These are phyloP conservation scores for Dinothrombium tinctorium DNA, from an alignment of 1,140 invertebrate genomes.

Conservation along the genomic window DNA sequence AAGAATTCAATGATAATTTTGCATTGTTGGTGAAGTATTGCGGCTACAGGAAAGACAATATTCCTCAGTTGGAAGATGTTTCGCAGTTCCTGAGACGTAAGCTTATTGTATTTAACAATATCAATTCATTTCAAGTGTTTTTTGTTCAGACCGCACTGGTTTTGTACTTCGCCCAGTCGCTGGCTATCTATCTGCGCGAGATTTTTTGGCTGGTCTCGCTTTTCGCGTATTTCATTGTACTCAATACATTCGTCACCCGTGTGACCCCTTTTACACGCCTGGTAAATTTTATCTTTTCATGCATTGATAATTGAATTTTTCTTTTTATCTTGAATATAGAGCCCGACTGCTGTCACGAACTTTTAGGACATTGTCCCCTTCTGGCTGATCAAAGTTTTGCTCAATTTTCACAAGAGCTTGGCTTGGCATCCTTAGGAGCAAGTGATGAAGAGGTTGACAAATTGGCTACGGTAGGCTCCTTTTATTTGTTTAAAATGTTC, in stretches of 20 bases:
- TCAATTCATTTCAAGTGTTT: background rate
- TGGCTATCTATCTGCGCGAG: constrained; percentile 78
- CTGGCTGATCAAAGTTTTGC: constrained; percentile 93
- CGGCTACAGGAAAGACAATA: constrained; percentile 67
- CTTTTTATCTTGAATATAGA: background rate
- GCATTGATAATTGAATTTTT: background rate
- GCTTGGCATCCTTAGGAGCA: constrained; percentile 60
- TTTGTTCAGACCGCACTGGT: constrained; percentile 49
- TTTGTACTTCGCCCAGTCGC: constrained; percentile 90
- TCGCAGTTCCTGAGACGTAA: constrained; percentile 73
- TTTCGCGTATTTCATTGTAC: constrained; percentile 96
- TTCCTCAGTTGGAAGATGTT: constrained; percentile 81
- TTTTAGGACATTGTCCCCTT: constrained; percentile 83
- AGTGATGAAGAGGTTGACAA: constrained; percentile 93
- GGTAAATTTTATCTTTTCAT: constrained; percentile 31
- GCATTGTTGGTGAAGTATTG: constrained; percentile 81
- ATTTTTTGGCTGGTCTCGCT: constrained; percentile 76
- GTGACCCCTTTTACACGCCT: constrained; percentile 94
- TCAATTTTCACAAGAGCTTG: constrained; percentile 91
- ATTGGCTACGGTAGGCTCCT: constrained; percentile 80
- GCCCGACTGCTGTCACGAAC: constrained; percentile 49
- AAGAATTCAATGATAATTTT: constrained; percentile 88
- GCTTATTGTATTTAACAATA: constrained; percentile 4
- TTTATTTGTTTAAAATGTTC: too few species aligned
- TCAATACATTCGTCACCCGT: constrained; percentile 90